Base-by-base conservation (phyloP, 2,888 invertebrate species). In the Nemapogon koenigi region DNA sequence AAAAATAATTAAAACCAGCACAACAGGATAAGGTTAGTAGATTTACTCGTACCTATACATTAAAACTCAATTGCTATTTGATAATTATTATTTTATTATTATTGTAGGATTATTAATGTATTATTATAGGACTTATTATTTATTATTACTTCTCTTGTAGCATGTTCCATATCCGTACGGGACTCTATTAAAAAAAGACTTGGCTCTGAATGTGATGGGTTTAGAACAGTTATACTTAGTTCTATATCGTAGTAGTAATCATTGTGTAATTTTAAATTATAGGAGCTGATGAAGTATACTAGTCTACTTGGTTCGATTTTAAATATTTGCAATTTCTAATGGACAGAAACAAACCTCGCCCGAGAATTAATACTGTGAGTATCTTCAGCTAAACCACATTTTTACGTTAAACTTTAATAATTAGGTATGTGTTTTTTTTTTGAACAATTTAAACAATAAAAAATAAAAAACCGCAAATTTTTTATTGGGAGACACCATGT, bases 261-360 rank as follows among this genome's bases (percentile, higher is more conserved):
- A n/a, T n/a, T n/a, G 22, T 22, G 7, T 22, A 8, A 8, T 22
- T 22, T 22, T 7, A 7, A 22, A 7, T 22, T 7, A 7, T 7
- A 27, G 28, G 28, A 27, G 14, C 28, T n/a, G 14, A 27, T n/a
- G 28, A 27, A 13, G 14, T 27, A 27, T 27, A 27, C 28, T 13
- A 4, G 28, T 13, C 11, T 14, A 27, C n/a, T 13, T 27, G 37
- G 42, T 42, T 40, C 29, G 40, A 39, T 31, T 42, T 40, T 30
- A 35, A 40, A 37, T 36, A 29, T 37, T 30, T 42, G 39, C 32
- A 38, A 33, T 44, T 44, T 30, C 38, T 42, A 37, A 32, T 42
- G 33, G 39, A 44, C 41, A 41, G 44, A 40, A 42, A 40, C 40
- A 44, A 44, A 31, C 44, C 38, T 22, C 38, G 40, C 22, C 33